Conservation (phyloP, 2,888 invertebrate species). For the Drosophila emarginata region DNA sequence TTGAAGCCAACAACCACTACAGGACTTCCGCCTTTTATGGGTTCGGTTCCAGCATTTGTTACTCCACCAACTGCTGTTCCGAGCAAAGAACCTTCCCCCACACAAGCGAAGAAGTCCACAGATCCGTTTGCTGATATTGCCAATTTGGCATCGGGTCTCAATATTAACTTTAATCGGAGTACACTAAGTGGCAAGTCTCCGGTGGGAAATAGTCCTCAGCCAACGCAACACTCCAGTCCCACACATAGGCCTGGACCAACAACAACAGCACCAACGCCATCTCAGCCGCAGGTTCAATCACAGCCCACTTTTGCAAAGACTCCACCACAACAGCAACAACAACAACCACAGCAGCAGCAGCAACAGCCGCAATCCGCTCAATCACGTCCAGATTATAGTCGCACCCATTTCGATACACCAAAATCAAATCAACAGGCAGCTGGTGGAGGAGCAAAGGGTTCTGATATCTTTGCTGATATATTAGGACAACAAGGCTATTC, state of each 20-base stretch:
- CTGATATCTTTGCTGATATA: conserved; percentile 94
- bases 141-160: conserved; percentile 81
- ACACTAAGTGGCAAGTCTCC: conserved; percentile 79
- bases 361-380: conserved; percentile 27
- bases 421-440: conserved; percentile 57
- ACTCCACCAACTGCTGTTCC: conserved; percentile 54
- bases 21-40: conserved; percentile 49
- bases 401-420: conserved; percentile 87
- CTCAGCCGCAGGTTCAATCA: conserved; percentile 23
- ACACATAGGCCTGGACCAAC: conserved; percentile 81
- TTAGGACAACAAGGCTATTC: conserved; percentile 95
- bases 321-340: conserved; percentile 31
- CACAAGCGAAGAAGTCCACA: conserved; percentile 79
- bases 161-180: conserved; percentile 81
- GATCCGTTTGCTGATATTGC: conserved; percentile 91
- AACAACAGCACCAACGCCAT: conserved; percentile 41
- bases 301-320: conserved; percentile 37
- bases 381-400: conserved; percentile 85
- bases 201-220: conserved; percentile 79
- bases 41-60: conserved; percentile 45
- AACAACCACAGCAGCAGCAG: conserved; percentile 9
- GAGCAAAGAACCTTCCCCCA: conserved; percentile 83
- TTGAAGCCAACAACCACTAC: conserved; percentile 50
- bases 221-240: conserved; percentile 82
- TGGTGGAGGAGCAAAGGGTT: conserved; percentile 61